Evolutionary conservation across 2,113 vertebrate species (phyloP).

Genomic region (Felis chaus): DNA sequence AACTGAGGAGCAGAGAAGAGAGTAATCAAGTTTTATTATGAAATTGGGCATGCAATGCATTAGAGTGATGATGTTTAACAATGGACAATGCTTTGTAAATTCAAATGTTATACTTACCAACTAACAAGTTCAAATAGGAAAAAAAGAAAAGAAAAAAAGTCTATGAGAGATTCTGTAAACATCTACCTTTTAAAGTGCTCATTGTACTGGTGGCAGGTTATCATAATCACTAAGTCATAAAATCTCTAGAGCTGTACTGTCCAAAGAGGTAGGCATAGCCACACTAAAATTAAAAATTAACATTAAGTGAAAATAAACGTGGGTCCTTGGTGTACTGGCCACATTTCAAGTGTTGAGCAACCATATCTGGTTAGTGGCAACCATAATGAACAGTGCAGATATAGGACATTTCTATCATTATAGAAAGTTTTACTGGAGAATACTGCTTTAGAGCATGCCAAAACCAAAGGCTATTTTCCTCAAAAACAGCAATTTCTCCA

Average conservation of each 20-base stretch:
- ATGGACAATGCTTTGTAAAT: conserved; percentile 71
- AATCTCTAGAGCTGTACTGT: not conserved
- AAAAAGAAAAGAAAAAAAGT: conserved; percentile 80
- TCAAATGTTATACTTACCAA: conserved; percentile 85
- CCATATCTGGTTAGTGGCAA: not conserved
- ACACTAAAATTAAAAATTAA: not conserved
- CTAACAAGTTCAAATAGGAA: conserved; percentile 81
- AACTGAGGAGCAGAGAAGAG: conserved; percentile 84
- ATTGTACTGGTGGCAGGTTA: conserved; percentile 66
- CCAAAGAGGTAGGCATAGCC: not conserved
- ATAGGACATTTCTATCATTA: not conserved
- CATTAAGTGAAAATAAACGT: conserved; percentile 36
- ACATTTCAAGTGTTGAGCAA: conserved; percentile 26
- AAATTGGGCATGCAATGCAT: conserved; percentile 85
- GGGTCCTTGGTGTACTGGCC: not conserved
- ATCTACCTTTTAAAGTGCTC: conserved; percentile 70
- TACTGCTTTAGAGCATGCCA: not conserved
- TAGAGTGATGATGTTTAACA: conserved; percentile 82
- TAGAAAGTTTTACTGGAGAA: not conserved
- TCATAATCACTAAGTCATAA: conserved; percentile 69
- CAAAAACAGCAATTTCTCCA: not conserved
- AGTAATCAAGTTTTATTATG: conserved; percentile 78
- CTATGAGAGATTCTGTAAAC: conserved; percentile 84
- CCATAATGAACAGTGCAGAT: not conserved
- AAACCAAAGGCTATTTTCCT: conserved; percentile 17